phyloP scores from a whole-genome alignment of 2,888 invertebrate species.

The Pseudeuparius sepicola region DNA sequence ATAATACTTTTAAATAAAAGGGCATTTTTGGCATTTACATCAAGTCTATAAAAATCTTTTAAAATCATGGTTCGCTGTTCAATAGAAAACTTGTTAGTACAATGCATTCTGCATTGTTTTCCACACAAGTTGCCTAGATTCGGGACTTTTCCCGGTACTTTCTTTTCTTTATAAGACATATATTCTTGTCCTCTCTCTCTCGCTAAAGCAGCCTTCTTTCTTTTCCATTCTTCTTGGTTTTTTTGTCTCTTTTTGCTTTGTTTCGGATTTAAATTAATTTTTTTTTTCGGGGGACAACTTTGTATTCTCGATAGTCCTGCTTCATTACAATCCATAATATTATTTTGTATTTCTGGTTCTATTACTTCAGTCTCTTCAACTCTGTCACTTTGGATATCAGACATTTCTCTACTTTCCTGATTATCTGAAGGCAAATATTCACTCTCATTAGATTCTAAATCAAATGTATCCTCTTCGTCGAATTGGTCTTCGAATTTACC shows the following conservation, averaged over 20 bases:
- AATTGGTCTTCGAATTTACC: no score
- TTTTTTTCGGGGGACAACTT: no score
- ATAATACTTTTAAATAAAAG: conserved; percentile 11
- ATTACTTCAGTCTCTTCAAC: no score
- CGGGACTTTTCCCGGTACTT: conserved; percentile 10
- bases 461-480: no score
- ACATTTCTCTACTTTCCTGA: no score
- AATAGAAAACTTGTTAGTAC: conserved; percentile 10
- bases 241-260: neutral
- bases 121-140: conserved; percentile 8
- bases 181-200: conserved; percentile 13
- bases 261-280: no score
- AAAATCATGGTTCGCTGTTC: conserved; percentile 7
- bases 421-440: no score
- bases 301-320: no score
- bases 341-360: no score
- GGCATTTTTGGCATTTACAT: conserved; percentile 14
- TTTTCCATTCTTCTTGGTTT: conserved; percentile 5
- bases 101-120: conserved; percentile 14
- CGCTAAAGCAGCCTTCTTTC: conserved; percentile 2
- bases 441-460: no score
- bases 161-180: conserved; percentile 15
- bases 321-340: no score
- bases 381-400: no score
- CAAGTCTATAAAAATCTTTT: conserved; percentile 11